phyloP scores from a whole-genome alignment of 2,888 invertebrate genomes.

The Dermolepida albohirtum region DNA sequence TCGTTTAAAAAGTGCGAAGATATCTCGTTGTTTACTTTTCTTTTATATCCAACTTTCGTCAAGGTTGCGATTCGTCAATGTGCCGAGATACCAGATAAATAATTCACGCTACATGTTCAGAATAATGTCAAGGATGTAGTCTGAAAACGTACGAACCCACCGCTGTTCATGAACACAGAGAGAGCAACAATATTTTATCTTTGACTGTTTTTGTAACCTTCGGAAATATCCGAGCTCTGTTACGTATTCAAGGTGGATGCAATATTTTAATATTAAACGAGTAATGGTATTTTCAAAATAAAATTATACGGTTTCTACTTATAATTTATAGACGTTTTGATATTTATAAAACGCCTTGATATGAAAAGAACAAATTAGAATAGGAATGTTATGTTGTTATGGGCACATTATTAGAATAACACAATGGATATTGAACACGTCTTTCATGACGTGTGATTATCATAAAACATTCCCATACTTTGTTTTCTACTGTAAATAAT shows the following conservation, averaged over 20 bases:
- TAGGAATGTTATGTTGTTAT: no score
- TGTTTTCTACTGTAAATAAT: no score
- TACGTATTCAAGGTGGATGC: conserved; percentile 16
- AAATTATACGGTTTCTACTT: no score
- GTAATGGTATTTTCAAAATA: conserved; percentile 5
- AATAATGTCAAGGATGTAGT: conserved; percentile 36
- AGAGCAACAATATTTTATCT: conserved; percentile 27
- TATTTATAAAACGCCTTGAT: no score
- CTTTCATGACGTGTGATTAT: no score
- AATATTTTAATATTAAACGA: conserved; percentile 20
- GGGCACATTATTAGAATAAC: no score
- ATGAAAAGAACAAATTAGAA: no score
- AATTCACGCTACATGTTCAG: conserved; percentile 33
- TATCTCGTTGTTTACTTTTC: conserved; percentile 1
- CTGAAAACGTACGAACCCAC: conserved; percentile 17
- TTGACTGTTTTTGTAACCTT: conserved; percentile 17
- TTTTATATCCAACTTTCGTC: conserved; percentile 18
- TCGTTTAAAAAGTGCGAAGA: no score
- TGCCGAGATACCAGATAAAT: conserved; percentile 30
- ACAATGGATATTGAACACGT: no score
- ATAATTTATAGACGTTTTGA: no score
- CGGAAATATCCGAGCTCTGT: conserved; percentile 28
- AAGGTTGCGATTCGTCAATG: conserved; percentile 36
- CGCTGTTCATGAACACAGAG: conserved; percentile 23
- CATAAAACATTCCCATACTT: no score